Base-by-base conservation (phyloP, 2,888 invertebrate species). In the Ophion obscuratus region DNA sequence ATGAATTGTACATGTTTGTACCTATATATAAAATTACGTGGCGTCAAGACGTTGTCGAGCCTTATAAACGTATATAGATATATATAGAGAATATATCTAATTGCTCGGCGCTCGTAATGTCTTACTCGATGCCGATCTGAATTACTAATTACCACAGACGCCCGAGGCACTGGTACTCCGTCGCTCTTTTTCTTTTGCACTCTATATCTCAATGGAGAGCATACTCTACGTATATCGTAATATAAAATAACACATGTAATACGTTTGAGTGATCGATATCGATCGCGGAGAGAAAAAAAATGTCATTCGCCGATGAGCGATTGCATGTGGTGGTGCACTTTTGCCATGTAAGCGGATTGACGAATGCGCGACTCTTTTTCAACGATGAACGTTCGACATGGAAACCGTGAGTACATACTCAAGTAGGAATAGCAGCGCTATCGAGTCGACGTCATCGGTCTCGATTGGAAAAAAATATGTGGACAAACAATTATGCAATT, bases 91-190 rank as follows among this genome's bases (percentile, higher is more conserved):
- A 67, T 76, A 83, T 61, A 75, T 76, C 86, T 86, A 86, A 86
- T 86, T 86, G 86, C 81, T 83, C 64, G 17, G 74, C 73, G 74
- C 62, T 81, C 85, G 89, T 90, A 91, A 92, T 91, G 90, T 92
- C 92, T 92, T 89, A 92, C 89, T 92, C 85, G 76, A 62, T 89
- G 87, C 75, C 85, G 85, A 88, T 88, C 87, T 88, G 91, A 92
- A 92, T 92, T 88, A 89, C 89, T 91, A 91, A 91, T 91, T 90
- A 90, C 74, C 74, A 82, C 83, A 68, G 83, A 81, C 84, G 87
- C 86, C 86, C 73, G 73, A 59, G 84, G 86, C 86, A 66, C 67
- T 74, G 61, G 78, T 74, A 75, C 71, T 82, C 76, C 24, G 83
- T 78, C 75, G 82, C 81, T 83, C 78, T 66, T 67, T 80, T 66